Percentiles rank a stretch among this genome's conserved stretches.
Evolutionary conservation across 2,113 vertebrate genomes (phyloP).

Genomic region (pig (Sus scrofa)): DNA sequence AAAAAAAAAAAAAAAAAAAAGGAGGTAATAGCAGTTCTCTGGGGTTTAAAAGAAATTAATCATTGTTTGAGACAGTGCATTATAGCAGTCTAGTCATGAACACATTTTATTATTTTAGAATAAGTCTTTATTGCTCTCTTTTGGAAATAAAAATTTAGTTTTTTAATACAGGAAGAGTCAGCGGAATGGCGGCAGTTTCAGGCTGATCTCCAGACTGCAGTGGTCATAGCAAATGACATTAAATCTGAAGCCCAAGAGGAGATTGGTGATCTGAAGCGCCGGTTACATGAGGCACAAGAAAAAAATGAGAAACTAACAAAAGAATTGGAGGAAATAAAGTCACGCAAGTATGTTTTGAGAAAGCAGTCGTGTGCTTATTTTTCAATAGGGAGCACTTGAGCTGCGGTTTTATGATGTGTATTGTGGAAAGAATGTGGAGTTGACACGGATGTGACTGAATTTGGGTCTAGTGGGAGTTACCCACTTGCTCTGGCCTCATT

Average conservation of each 20-base stretch:
- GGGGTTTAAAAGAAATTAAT: constrained; percentile 9
- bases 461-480: neutral
- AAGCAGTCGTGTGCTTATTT: neutral
- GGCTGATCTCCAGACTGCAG: constrained; percentile 97
- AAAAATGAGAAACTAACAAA: constrained; percentile 97
- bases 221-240: constrained; percentile 98
- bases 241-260: constrained; percentile 98
- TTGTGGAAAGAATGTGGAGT: neutral
- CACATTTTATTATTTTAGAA: constrained; percentile 51
- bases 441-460: neutral
- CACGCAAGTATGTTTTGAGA: constrained; percentile 92
- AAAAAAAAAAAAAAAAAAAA: too few relatives aligned
- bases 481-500: neutral
- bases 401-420: neutral
- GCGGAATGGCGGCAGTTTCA: constrained; percentile 99
- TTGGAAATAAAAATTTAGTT: constrained; percentile 53
- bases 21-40: too few relatives aligned
- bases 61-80: neutral
- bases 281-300: constrained; percentile 94
- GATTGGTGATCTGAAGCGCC: constrained; percentile 95
- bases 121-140: neutral
- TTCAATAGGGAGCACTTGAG: neutral
- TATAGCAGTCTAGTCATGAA: neutral
- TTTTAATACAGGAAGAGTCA: constrained; percentile 92
- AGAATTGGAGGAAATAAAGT: constrained; percentile 96